phyloP scores from a whole-genome alignment of 2,888 invertebrate species.

The Meghimatium bilineatum region DNA sequence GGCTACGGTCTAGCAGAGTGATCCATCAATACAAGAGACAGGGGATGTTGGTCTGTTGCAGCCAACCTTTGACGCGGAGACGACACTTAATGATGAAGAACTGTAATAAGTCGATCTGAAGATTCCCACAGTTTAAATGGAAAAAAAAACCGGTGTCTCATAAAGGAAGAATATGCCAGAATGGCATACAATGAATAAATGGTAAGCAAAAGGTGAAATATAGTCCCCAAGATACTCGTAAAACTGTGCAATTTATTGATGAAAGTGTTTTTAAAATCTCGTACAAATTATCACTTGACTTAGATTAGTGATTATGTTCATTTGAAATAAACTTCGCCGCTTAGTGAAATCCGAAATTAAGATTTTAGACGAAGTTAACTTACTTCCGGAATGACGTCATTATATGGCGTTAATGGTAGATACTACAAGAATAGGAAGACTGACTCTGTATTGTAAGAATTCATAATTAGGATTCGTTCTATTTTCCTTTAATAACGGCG shows the following conservation, averaged over 20 bases:
- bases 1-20: too few species aligned
- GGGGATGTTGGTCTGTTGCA: too few species aligned
- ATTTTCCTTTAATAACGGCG: constrained; percentile 9
- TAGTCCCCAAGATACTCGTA: not conserved
- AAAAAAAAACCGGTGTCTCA: not conserved
- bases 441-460: constrained; percentile 23
- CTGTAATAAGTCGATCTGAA: not conserved
- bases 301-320: not conserved
- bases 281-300: not conserved
- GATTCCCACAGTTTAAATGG: not conserved
- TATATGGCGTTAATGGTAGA: constrained; percentile 52
- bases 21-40: too few species aligned
- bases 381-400: constrained; percentile 51
- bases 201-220: not conserved
- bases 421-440: constrained; percentile 47
- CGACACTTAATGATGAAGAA: too few species aligned
- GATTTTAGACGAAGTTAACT: not conserved
- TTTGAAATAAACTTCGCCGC: not conserved
- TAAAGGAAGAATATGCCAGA: not conserved
- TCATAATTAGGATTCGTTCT: not conserved
- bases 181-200: not conserved
- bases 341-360: not conserved
- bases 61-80: too few species aligned
- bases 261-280: not conserved
- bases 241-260: not conserved